These are phyloP conservation scores for Ellobius talpinus DNA, from an alignment of 2,113 vertebrate genomes.

Conservation along the genomic window DNA sequence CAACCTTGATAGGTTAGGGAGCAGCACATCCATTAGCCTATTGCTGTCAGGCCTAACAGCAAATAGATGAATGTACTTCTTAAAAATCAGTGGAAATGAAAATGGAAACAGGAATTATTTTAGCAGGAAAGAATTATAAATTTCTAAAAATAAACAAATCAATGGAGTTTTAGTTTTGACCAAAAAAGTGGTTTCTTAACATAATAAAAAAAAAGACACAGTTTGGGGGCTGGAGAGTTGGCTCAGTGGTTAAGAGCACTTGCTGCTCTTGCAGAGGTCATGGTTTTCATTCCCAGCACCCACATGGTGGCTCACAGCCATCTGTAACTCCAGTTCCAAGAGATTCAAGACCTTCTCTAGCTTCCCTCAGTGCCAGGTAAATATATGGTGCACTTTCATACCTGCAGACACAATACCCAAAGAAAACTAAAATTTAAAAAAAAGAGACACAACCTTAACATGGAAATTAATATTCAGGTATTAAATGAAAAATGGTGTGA, in stretches of 20 bases:
- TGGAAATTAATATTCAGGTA: neutral
- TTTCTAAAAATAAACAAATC: constrained; percentile 9
- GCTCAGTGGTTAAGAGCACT: neutral
- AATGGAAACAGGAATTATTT: neutral
- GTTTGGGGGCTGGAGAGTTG: neutral
- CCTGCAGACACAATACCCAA: neutral
- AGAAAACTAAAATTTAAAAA: neutral
- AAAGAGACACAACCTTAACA: neutral
- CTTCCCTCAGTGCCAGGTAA: neutral
- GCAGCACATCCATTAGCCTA: neutral
- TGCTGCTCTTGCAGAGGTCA: neutral
- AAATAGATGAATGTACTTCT: neutral
- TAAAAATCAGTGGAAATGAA: neutral
- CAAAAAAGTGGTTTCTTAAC: neutral
- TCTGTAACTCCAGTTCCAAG: neutral
- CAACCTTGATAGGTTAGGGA: neutral
- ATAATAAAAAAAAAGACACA: neutral
- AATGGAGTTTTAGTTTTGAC: neutral
- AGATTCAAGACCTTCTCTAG: neutral
- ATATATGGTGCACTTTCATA: neutral
- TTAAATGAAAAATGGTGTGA: rapidly evolving
- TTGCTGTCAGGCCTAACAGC: neutral
- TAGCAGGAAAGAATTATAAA: constrained; percentile 7
- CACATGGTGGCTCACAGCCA: neutral
- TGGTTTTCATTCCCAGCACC: neutral